phyloP scores from a whole-genome alignment of 2,797 vertebrate species.

The Nannoperca australis region DNA sequence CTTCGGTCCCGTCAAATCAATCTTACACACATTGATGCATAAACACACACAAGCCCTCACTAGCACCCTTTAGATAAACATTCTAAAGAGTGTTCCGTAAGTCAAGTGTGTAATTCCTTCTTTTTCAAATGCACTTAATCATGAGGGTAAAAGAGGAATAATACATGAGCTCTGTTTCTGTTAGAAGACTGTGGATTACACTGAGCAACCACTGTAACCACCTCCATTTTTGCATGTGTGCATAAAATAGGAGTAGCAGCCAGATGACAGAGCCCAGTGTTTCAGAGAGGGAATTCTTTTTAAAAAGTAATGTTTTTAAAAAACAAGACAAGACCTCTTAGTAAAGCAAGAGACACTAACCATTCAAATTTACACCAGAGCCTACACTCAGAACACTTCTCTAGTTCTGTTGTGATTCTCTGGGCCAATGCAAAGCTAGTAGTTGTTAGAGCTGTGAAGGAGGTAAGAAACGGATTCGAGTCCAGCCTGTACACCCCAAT shows the following conservation, averaged over 20 bases:
- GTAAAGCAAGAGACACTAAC: slow-evolving; percentile 2
- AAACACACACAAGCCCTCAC: slow-evolving; percentile 1
- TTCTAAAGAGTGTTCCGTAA: slow-evolving; percentile 2
- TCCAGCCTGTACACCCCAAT: neutral
- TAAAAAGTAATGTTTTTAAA: slow-evolving; percentile 41
- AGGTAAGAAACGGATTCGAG: slow-evolving; percentile 11
- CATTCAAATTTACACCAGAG: slow-evolving; percentile 19
- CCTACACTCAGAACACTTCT: neutral
- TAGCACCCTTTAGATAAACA: neutral
- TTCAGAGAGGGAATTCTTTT: slow-evolving; percentile 14
- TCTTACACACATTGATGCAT: neutral
- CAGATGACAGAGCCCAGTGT: slow-evolving; percentile 13
- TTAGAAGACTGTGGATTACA: neutral
- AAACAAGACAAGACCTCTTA: slow-evolving; percentile 13
- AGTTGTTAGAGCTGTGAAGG: slow-evolving; percentile 5
- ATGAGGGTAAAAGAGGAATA: neutral
- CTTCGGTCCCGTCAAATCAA: slow-evolving; percentile 10
- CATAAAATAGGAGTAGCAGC: neutral
- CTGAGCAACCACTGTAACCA: neutral
- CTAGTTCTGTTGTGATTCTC: slow-evolving; percentile 18
- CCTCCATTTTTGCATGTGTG: neutral
- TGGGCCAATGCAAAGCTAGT: slow-evolving; percentile 17
- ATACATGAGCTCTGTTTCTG: slow-evolving; percentile 5
- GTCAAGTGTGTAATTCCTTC: neutral
- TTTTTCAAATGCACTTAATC: neutral